A percentile compares a stretch with the other conserved stretches of the same genome.
Evolutionary conservation across 1,140 invertebrate genomes (phyloP).

Genomic region (Maconellicoccus hirsutus): DNA sequence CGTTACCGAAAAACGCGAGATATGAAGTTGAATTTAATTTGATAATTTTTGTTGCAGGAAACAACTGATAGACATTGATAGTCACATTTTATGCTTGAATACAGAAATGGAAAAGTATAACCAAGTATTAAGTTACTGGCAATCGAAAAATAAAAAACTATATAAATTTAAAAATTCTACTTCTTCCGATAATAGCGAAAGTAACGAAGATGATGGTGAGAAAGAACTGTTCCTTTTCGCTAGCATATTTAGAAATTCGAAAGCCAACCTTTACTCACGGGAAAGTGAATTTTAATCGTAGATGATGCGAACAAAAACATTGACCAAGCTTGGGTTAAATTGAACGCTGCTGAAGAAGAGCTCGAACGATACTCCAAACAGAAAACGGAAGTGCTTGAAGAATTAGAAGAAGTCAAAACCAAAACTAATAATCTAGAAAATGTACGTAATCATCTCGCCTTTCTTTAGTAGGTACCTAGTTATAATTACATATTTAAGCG

Average conservation of each 20-base stretch:
- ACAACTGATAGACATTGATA: constrained; percentile 75
- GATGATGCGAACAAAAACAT: too few relatives aligned
- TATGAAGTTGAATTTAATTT: too few relatives aligned
- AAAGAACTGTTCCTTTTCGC: too few relatives aligned
- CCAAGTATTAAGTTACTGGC: constrained; percentile 74
- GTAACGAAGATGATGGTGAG: constrained; percentile 44
- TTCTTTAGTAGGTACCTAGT: background rate
- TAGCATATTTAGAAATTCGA: too few relatives aligned
- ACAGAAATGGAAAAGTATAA: constrained; percentile 76
- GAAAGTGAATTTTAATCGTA: too few relatives aligned
- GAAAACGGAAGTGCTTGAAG: constrained; percentile 58
- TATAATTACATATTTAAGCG: too few relatives aligned
- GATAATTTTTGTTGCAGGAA: constrained; percentile 41
- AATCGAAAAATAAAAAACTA: constrained; percentile 61
- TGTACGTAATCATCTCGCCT: too few relatives aligned
- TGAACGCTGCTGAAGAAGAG: constrained; percentile 72
- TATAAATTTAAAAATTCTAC: constrained; percentile 35
- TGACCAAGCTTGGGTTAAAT: constrained; percentile 28
- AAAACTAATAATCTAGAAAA: constrained; percentile 66
- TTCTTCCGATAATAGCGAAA: background rate
- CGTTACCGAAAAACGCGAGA: too few relatives aligned
- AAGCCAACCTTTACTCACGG: too few relatives aligned
- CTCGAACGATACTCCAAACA: constrained; percentile 66
- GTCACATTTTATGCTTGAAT: constrained; percentile 64
- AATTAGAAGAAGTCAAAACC: constrained; percentile 61